Conservation (phyloP, 2,113 vertebrate species). For the Megaleporinus macrocephalus region DNA sequence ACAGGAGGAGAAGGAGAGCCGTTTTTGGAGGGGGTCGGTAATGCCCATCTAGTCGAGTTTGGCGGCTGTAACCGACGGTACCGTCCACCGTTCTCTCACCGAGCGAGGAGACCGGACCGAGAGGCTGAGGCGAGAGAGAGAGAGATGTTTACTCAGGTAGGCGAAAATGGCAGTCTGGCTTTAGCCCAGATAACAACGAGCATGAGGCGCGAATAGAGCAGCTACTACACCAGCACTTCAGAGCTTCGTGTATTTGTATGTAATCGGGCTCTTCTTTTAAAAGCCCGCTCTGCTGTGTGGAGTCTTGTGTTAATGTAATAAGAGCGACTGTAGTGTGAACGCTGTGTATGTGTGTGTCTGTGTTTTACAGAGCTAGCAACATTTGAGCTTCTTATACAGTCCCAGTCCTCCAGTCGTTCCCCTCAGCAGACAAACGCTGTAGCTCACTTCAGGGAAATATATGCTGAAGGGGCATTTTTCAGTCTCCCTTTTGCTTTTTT, state of each 20-base stretch:
- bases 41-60: constrained; percentile 13
- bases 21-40: constrained; percentile 24
- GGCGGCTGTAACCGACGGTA: not conserved
- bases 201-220: not conserved
- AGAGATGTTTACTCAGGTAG: constrained; percentile 46
- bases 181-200: not conserved
- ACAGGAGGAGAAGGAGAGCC: not conserved
- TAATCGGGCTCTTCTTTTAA: too few relatives aligned
- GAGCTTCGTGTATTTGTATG: too few relatives aligned
- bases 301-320: too few relatives aligned
- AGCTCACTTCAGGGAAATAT: not conserved
- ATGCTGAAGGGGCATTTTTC: not conserved
- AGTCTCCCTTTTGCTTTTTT: too few relatives aligned
- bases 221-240: too few relatives aligned
- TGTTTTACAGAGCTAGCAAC: not conserved
- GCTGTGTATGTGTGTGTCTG: too few relatives aligned
- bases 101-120: constrained; percentile 30
- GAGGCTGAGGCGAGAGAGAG: constrained; percentile 16
- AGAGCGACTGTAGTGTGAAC: too few relatives aligned
- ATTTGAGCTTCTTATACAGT: not conserved
- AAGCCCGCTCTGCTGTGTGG: too few relatives aligned
- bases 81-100: not conserved
- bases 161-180: not conserved
- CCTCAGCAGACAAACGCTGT: not conserved
- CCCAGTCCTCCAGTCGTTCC: not conserved